phyloP scores from a whole-genome alignment of 2,888 invertebrate species.

The Stenoptilia bipunctidactyla region DNA sequence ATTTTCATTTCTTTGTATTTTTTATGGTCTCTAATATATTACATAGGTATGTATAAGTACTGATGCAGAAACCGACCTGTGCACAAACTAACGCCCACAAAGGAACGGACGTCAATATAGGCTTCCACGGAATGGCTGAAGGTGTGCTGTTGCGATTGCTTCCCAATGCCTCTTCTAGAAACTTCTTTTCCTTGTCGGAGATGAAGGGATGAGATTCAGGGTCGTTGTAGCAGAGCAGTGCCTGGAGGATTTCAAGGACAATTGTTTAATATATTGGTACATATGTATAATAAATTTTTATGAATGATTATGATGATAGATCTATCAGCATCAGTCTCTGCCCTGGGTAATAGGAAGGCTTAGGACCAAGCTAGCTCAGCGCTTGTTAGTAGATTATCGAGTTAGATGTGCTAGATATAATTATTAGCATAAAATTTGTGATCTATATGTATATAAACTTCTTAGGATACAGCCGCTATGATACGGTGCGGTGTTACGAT shows the following conservation, averaged over 20 bases:
- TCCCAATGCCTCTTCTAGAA: constrained; percentile 75
- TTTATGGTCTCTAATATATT: too few relatives aligned
- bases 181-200: constrained; percentile 77
- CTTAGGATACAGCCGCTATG: too few relatives aligned
- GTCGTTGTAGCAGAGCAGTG: constrained; percentile 75
- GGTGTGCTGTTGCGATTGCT: constrained; percentile 62
- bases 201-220: constrained; percentile 83
- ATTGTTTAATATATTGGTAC: background rate
- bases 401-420: too few relatives aligned
- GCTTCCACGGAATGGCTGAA: constrained; percentile 78
- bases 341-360: background rate
- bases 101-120: constrained; percentile 77
- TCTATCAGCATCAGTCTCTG: background rate
- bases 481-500: too few relatives aligned
- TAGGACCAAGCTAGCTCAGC: background rate
- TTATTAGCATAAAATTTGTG: too few relatives aligned
- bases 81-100: constrained; percentile 82
- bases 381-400: background rate
- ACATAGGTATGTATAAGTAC: too few relatives aligned
- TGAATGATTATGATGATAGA: background rate
- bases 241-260: constrained; percentile 34
- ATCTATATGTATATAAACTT: too few relatives aligned
- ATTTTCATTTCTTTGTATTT: too few relatives aligned
- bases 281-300: background rate
- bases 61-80: constrained; percentile 71